Evolutionary conservation across 1,140 invertebrate genomes (phyloP), one percentile per base, ranked within the genome.

Genomic region (Cyclargus thomasi): DNA sequence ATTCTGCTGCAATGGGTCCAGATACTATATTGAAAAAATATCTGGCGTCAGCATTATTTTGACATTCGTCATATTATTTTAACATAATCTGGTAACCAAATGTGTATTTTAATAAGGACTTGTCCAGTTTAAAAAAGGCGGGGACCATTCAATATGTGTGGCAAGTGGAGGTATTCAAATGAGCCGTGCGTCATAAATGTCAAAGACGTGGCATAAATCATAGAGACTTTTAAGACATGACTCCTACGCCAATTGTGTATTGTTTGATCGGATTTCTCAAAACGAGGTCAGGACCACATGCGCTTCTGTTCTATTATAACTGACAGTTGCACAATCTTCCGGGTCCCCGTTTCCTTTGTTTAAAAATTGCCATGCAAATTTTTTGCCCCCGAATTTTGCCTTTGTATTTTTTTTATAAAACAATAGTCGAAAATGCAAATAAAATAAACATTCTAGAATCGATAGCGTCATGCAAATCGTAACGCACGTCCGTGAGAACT

Each of bases 221-320:
- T 90, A 89, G 81, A 81, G 76, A 69, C 74, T 73, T 73, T 83
- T 79, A 73, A 87, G 77, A 82, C 77, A 82, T 76, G 78, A 74
- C 77, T 83, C 73, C 83, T 79, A 81, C 79, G 69, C 66, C 73
- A 78, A 83, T 82, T 82, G 86, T 83, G 79, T 78, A 68, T 75
- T 65, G 66, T 70, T 79, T 77, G 71, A 79, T 79, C 75, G 74
- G 73, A 76, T 79, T 85, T 86, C 75, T 75, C 75, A 63, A 87
- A 88, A 90, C 86, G 81, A 86, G 88, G 86, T 89, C 86, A 89
- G 80, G 78, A 88, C 88, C 84, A 89, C 88, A 90, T 89, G 88
- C 89, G 88, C 82, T 79, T 76, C 82, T 72, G 76, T 68, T 67
- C 70, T 78, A 71, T 83, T 79, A 74, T 80, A 72, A 74, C 69